Evolutionary conservation across 2,113 vertebrate genomes (phyloP), one percentile per base, ranked within the genome.

Genomic region (Oenanthe oenanthe): DNA sequence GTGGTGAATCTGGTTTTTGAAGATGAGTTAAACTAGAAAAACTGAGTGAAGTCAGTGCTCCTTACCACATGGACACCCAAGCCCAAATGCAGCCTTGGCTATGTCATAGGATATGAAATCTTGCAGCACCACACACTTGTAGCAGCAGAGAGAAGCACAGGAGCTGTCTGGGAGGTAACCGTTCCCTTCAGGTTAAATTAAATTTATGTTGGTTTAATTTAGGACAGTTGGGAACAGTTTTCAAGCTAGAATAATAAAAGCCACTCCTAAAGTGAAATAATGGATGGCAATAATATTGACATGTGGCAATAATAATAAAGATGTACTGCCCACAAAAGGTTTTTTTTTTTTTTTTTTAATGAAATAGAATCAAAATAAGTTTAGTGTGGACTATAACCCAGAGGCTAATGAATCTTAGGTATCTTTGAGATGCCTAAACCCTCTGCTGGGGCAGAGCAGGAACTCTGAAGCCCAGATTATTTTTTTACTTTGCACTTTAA

Each of bases 241-340:
- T 96, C 60, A 81, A 92, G 47, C 10, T 80, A 62, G 71, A 91
- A 88, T 80, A 86, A 76, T 72, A 79, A 67, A 95, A 80, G 9
- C 7, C 75, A 45, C 42, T 92, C 54, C 58, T 70, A 29, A 79
- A 85, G 45, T 66, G 32, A 77, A 95, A 80, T 61, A 80, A 86
- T 76, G 42, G 22, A 40, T 67, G 45, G 13, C 50, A 84, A 77
- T 68, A 84, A 80, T 66, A 70, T 43, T 91, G 85, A 61, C 58
- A 65, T 29, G 42, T 31, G 19, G 10, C 42, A 80, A 70, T 84
- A 91, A 75, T 63, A 72, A 73, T 61, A 36, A 48, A 65, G 75
- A 65, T 24, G 9, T 45, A 40, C 19, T 51, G 36, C 63, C 51
- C 31, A 53, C 7, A 22, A 17, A 91, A 34, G 10, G 12, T 36